Evolutionary conservation across 2,888 invertebrate genomes (phyloP).

Genomic region (Spodoptera exigua): DNA sequence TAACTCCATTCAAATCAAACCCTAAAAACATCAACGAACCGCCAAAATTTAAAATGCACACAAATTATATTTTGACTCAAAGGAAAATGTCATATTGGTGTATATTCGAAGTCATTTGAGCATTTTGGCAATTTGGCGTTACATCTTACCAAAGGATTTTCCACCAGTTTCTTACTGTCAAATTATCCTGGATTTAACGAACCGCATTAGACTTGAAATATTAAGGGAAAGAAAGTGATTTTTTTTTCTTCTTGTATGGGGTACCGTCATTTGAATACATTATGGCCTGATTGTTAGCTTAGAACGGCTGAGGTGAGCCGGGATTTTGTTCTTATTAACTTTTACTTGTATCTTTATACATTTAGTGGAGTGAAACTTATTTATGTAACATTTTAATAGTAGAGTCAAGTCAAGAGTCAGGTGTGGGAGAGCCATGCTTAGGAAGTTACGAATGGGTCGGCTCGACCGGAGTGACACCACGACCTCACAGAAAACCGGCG

Average conservation of each 20-base stretch:
- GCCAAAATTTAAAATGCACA: conserved; percentile 27
- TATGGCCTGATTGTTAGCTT: conserved; percentile 69
- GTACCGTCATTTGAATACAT: conserved; percentile 76
- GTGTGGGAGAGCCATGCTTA: no score
- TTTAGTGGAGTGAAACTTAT: conserved; percentile 1
- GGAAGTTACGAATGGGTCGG: no score
- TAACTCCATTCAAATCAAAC: conserved; percentile 2
- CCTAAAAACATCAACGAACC: conserved; percentile 18
- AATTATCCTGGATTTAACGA: conserved; percentile 72
- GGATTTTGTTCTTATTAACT: conserved; percentile 46
- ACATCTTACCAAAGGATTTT: conserved; percentile 60
- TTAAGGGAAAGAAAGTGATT: conserved; percentile 68
- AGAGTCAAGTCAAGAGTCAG: no score
- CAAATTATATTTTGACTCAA: conserved; percentile 46
- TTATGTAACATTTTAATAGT: no score
- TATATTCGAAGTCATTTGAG: conserved; percentile 19
- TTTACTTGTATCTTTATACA: conserved; percentile 22
- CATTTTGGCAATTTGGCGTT: conserved; percentile 57
- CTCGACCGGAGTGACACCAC: no score
- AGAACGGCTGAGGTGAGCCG: conserved; percentile 34
- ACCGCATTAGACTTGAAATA: conserved; percentile 66
- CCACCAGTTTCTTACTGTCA: conserved; percentile 65
- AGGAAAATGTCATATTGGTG: conserved; percentile 37
- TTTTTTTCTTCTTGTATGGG: conserved; percentile 58
- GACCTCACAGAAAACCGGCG: no score